A percentile compares a stretch with the other conserved stretches of the same genome.
Conservation (phyloP, 2,113 vertebrate species). For the Malaclemys terrapin region DNA sequence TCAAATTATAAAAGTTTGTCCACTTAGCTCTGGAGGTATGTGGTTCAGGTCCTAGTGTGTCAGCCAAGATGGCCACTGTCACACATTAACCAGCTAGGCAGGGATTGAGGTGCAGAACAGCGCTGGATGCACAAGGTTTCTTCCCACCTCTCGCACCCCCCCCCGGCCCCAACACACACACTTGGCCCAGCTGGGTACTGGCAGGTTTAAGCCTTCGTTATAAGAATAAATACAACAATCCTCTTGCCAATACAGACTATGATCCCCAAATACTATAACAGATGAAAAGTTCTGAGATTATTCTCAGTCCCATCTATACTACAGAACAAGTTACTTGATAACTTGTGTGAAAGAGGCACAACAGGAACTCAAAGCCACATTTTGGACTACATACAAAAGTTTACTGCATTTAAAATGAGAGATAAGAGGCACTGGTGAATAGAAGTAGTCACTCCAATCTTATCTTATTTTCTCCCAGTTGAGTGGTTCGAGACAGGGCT, state of each 20-base stretch:
- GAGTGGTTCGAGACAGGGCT: conserved; percentile 27
- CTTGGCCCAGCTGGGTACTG: not conserved
- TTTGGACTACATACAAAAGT: not conserved
- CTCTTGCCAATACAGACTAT: fast-evolving
- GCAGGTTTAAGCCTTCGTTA: not conserved
- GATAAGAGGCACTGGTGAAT: not conserved
- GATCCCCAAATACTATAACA: not conserved
- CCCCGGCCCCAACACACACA: not conserved
- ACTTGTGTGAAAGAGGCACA: not conserved
- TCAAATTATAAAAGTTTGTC: not conserved
- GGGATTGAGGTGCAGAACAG: not conserved
- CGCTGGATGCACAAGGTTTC: not conserved
- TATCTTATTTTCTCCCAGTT: not conserved
- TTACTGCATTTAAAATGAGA: not conserved
- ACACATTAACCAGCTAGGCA: not conserved
- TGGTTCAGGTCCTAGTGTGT: not conserved
- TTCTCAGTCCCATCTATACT: not conserved
- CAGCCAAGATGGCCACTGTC: not conserved
- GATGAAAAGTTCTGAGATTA: not conserved
- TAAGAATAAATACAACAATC: not conserved
- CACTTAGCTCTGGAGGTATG: not conserved
- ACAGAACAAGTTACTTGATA: not conserved
- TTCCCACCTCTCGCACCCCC: no score
- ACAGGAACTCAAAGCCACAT: fast-evolving
- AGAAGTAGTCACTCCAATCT: not conserved